These are phyloP conservation scores for Hypomecis punctinalis DNA, from an alignment of 2,888 invertebrate species.

Conservation along the genomic window DNA sequence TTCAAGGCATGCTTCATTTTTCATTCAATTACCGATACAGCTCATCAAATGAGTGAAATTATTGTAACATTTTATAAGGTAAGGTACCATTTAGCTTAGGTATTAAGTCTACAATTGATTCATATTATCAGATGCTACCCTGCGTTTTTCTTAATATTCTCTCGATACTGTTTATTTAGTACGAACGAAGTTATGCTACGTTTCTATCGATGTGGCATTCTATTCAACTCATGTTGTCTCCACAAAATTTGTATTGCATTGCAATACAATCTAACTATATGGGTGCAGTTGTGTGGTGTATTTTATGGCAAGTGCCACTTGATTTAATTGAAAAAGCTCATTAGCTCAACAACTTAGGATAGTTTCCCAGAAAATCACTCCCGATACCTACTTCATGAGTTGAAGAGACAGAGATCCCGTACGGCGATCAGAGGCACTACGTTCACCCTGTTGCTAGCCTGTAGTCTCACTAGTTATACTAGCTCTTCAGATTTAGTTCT, in stretches of 20 bases:
- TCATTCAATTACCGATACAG: conserved; percentile 1
- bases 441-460: too few relatives aligned
- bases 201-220: conserved; percentile 13
- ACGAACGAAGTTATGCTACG: conserved; percentile 25
- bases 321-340: too few relatives aligned
- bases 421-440: too few relatives aligned
- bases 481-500: background rate
- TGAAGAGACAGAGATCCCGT: background rate
- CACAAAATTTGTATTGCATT: background rate
- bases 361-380: too few relatives aligned
- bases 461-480: too few relatives aligned
- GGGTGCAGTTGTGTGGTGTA: too few relatives aligned
- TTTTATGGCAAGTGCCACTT: too few relatives aligned
- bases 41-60: conserved; percentile 19
- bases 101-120: conserved; percentile 48
- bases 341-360: too few relatives aligned
- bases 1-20: background rate
- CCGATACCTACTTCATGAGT: background rate
- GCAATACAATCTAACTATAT: background rate
- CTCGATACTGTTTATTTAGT: conserved; percentile 47
- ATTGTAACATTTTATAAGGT: conserved; percentile 20
- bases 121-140: conserved; percentile 74
- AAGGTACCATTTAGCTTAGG: conserved; percentile 28
- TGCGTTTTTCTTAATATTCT: conserved; percentile 61
- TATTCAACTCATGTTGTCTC: background rate